Evolutionary conservation across 2,113 vertebrate genomes (phyloP).

Genomic region (Petrocephalus microphthalmus): DNA sequence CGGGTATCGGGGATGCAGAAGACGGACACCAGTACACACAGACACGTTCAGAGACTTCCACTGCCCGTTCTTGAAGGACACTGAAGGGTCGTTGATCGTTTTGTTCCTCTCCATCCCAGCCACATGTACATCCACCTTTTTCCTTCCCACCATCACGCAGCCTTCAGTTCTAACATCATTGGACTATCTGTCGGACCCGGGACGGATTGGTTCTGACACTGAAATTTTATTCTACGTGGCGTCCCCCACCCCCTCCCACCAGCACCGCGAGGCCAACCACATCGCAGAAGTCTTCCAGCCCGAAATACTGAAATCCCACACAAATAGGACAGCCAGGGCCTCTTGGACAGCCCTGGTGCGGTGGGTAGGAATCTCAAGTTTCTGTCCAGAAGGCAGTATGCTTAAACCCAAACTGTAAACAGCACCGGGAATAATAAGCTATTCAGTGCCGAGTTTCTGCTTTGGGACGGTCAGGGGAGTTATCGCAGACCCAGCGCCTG

Average conservation of each 20-base stretch:
- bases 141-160: neutral
- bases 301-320: neutral
- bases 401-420: neutral
- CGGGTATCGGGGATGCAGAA: conserved; percentile 13
- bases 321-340: neutral
- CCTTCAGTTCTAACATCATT: neutral
- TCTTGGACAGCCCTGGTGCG: neutral
- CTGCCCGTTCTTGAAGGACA: neutral
- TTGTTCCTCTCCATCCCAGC: neutral
- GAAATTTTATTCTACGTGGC: neutral
- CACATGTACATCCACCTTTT: neutral
- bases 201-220: neutral
- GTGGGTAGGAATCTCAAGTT: conserved; percentile 8
- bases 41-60: neutral
- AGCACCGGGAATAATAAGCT: neutral
- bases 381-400: conserved; percentile 4
- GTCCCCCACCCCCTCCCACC: neutral
- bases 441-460: neutral
- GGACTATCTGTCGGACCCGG: neutral
- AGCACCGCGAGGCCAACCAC: neutral
- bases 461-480: neutral
- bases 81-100: neutral
- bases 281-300: neutral
- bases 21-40: neutral
- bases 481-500: neutral